Base-by-base conservation (phyloP, 2,888 invertebrate species). In the Protodeltote pygarga region DNA sequence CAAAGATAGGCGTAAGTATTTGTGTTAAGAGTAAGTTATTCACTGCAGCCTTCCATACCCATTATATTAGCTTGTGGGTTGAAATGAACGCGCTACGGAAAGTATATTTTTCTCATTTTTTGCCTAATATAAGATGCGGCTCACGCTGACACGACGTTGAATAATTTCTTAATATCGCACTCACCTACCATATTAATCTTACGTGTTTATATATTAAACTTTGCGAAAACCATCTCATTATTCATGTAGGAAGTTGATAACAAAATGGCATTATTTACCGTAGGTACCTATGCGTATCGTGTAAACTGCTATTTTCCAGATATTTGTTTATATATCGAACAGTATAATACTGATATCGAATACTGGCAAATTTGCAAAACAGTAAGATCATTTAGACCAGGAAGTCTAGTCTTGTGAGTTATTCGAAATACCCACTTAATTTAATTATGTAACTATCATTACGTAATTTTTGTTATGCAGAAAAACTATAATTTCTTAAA, bases 121-220 rank as follows among this genome's bases (percentile, higher is more conserved):
- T 21, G 13, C 21, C 31, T 40, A 24, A 32, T 52, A 39, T n/a
- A 23, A 10, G 11, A 60, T 46, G 40, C 46, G 32, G 25, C 17
- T 53, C 62, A 57, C 45, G 62, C 17, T 25, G 32, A 15, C 27
- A 29, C 20, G 48, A 32, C 39, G 63, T 27, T 44, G 31, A 62
- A 62, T 37, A 42, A 44, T 40, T 48, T 39, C 28, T 29, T 25
- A 53, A 48, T 55, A 44, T 21, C 29, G 23, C 32, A 17, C 41
- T 35, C 28, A 54, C 25, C 31, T 6, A 20, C 13, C 16, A 3
- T 37, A 37, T 51, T 51, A 39, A 51, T 53, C 11, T 13, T 5
- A 8, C 3, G 10, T 51, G 19, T 60, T 53, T 54, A 52, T n/a
- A n/a, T n/a, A n/a, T 16, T 15, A 34, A 51, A 25, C 21, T 49